Base-by-base conservation (phyloP, 2,797 vertebrate species). In the Pangasius sanitwongsei region DNA sequence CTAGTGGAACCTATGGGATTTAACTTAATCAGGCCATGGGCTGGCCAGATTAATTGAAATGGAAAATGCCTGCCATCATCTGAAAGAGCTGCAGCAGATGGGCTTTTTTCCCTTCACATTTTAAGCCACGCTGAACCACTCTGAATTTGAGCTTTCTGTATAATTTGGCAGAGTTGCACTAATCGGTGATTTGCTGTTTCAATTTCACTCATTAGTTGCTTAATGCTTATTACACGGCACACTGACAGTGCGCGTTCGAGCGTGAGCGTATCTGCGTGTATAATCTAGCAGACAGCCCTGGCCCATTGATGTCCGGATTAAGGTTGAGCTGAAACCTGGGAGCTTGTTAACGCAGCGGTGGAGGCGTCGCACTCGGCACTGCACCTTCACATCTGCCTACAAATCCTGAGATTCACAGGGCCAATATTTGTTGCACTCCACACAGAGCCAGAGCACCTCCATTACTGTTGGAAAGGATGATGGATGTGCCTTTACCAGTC, bases 1-100 rank as follows among this genome's bases (percentile, higher is more conserved):
- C 53, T 18, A 78, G 69, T 85, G 83, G 41, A 89, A 87, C 89
- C 83, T 86, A 61, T 72, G 85, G 87, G 87, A 88, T 82, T 87
- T 82, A 28, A 63, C 85, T 89, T 74, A 88, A 89, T 85, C 88
- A 85, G 88, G 75, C 20, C 55, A 48, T 31, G 74, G 63, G 67
- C 88, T 89, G 90, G 90, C 87, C 84, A 91, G 89, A 89, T 50
- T 93, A 91, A 91, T 91, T 89, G 83, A 90, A 89, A 87, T 83
- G 77, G 82, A 87, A 88, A 87, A 85, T 86, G 81, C 59, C 48
- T 87, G 84, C 67, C 83, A 44, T n/a, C 48, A 28, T 90, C 50
- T 86, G 88, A 82, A 87, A 91, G 61, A 72, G 77, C 74, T 81
- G 87, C 75, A 89, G 80, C 91, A 92, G 93, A 94, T 90, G 90